Evolutionary conservation across 2,888 invertebrate genomes (phyloP).

Genomic region (Cataglyphis altisquamis): DNA sequence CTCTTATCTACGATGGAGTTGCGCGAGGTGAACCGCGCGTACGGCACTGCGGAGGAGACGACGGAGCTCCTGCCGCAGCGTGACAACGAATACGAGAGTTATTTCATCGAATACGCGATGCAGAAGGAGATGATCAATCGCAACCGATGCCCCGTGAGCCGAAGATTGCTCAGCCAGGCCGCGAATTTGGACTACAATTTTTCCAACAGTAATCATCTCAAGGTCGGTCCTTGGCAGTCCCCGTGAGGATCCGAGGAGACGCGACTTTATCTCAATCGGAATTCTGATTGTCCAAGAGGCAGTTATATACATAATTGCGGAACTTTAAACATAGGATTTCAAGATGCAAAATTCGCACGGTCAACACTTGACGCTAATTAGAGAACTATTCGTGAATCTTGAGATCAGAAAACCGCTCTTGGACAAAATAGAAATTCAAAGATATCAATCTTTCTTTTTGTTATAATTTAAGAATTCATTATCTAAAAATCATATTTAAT

Average conservation of each 20-base stretch:
- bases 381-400: not conserved
- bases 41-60: conserved; percentile 78
- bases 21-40: conserved; percentile 76
- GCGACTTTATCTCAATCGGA: not conserved
- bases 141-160: conserved; percentile 81
- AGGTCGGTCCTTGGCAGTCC: conserved; percentile 71
- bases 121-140: conserved; percentile 83
- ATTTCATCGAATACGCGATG: conserved; percentile 82
- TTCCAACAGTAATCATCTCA: conserved; percentile 77
- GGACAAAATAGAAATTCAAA: not conserved
- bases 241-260: not conserved
- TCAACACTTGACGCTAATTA: too few species aligned
- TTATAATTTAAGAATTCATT: not conserved
- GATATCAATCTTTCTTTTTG: not conserved
- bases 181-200: conserved; percentile 77
- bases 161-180: conserved; percentile 81
- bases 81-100: conserved; percentile 79
- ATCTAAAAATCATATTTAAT: not conserved
- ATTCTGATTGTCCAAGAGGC: too few species aligned
- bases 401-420: not conserved
- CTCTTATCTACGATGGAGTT: conserved; percentile 78
- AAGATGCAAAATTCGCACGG: not conserved
- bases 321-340: not conserved
- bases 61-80: conserved; percentile 78
- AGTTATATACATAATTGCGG: too few species aligned